Percentiles rank a stretch among this genome's conserved stretches.
These are phyloP conservation scores for Myzus persicae DNA, from an alignment of 1,140 invertebrate species.

Conservation along the genomic window DNA sequence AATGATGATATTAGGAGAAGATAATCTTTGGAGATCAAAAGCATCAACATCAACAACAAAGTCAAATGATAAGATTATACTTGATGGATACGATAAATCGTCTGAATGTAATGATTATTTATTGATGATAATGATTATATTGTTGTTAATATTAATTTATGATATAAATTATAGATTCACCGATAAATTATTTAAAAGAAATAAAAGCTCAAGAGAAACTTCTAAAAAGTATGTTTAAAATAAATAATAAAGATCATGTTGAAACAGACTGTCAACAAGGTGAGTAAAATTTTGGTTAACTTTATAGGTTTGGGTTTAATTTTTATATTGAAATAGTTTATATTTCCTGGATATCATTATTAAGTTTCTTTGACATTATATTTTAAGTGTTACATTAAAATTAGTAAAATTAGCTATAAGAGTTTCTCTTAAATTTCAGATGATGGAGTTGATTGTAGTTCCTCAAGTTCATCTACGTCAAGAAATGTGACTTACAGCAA, in stretches of 20 bases:
- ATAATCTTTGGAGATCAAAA: background rate
- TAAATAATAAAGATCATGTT: background rate
- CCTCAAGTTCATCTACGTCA: background rate
- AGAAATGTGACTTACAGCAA: background rate
- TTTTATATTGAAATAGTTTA: background rate
- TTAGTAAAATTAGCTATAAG: background rate
- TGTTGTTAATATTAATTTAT: background rate
- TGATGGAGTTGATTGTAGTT: background rate
- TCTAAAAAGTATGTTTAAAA: background rate
- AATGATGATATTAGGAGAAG: background rate
- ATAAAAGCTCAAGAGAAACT: background rate
- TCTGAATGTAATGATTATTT: background rate
- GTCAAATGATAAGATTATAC: background rate
- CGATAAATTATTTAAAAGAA: background rate
- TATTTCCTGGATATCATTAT: background rate
- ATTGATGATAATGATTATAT: background rate
- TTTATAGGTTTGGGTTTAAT: background rate
- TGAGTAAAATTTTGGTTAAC: background rate
- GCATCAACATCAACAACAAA: background rate
- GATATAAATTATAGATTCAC: too few relatives aligned
- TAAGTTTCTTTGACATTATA: too few relatives aligned
- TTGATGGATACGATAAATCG: rapidly evolving
- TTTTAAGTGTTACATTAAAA: background rate
- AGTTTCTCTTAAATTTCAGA: background rate
- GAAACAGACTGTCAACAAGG: background rate